Base-by-base conservation (phyloP, 1,140 invertebrate species). In the Neotoxoptera formosana region DNA sequence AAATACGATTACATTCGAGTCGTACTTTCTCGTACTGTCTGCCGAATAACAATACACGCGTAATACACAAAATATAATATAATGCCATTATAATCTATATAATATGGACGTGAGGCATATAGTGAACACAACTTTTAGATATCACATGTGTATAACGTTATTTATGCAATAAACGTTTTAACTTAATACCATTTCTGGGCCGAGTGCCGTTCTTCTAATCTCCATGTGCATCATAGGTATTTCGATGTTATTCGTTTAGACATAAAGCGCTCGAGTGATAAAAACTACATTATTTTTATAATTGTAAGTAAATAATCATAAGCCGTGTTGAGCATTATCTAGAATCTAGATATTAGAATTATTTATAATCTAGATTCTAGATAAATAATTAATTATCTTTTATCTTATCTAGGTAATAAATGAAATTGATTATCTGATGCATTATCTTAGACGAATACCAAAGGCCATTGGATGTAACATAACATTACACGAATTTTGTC, bases 91-190 rank as follows among this genome's bases (percentile, higher is more conserved):
- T 84, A 84, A 45, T 87, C 11, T 87, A 47, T 87, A 87, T 87
- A 36, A 41, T 83, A 87, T 87, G 9, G 21, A 84, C 45, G 11
- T 23, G 45, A 87, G 2, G 11, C 41, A 36, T 53, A 89, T 53
- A 89, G 14, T 41, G 48, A 36, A 25, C 21, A 53, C 21, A 53
- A 53, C 17, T 89, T 89, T 89, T 36, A 53, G 17, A 34, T 53
- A 89, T 89, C 34, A 23, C 48, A 86, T 86, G 14, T 48, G 47
- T 48, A 51, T 48, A 53, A 89, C 25, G n/a, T 53, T 53, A 89
- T 89, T 53, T 89, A 89, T 89, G 30, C 48, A 53, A 89, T 53
- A 53, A 53, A n/a, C 87, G 48, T 89, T 89, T 48, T 53, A 89
- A 36, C 17, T 53, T 89, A 89, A 89, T 89, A 53, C 84, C 30